Evolutionary conservation across 1,140 invertebrate genomes (phyloP).

Genomic region (Sweltsa coloradensis): DNA sequence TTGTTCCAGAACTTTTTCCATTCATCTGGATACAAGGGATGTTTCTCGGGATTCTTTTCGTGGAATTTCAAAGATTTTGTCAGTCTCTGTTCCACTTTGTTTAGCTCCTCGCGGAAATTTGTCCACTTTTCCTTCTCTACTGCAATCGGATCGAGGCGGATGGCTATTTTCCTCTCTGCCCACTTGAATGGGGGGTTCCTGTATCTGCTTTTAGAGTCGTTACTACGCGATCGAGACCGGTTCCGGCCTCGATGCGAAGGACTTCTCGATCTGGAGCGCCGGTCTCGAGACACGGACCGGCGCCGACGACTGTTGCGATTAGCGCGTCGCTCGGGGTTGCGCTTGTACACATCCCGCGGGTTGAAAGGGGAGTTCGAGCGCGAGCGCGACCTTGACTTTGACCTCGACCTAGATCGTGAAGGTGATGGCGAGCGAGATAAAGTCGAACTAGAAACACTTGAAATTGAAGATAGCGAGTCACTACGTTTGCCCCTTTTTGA

Average conservation of each 20-base stretch:
- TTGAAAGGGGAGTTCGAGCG: conserved; percentile 6
- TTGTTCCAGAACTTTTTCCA: conserved; percentile 79
- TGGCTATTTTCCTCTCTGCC: no score
- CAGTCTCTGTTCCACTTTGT: conserved; percentile 34
- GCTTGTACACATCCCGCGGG: neutral
- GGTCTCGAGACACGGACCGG: no score
- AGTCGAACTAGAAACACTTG: conserved; percentile 2
- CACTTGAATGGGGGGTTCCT: no score
- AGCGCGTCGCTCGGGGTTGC: neutral
- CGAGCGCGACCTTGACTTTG: conserved; percentile 14
- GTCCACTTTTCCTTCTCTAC: conserved; percentile 23
- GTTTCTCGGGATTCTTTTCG: conserved; percentile 73
- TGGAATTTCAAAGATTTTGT: conserved; percentile 51
- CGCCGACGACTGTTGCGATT: no score
- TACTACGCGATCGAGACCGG: neutral
- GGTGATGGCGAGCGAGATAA: conserved; percentile 12
- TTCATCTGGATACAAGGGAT: conserved; percentile 70
- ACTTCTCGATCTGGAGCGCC: neutral
- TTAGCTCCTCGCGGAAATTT: conserved; percentile 27
- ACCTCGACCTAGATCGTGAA: conserved; percentile 15
- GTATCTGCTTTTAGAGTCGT: no score
- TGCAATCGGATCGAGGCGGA: no score
- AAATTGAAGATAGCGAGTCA: conserved; percentile 8
- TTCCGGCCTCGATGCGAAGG: neutral
- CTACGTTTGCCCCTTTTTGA: no score